phyloP scores from a whole-genome alignment of 2,888 invertebrate species.

The Ametastegia equiseti region DNA sequence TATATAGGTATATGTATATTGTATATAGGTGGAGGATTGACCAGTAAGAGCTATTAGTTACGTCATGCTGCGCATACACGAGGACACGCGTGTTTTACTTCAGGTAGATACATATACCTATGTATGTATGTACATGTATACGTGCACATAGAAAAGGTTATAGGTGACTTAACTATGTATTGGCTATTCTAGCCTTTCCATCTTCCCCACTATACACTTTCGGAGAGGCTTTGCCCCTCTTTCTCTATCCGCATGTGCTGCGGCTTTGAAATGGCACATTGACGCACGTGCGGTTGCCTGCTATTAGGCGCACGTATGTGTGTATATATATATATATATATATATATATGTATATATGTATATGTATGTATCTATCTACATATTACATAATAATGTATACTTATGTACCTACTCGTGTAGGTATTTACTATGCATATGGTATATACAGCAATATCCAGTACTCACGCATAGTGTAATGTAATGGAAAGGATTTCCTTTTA shows the following conservation, averaged over 20 bases:
- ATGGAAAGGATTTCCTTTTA: no score
- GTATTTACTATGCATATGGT: no score
- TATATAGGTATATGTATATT: neutral
- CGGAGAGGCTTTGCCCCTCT: no score
- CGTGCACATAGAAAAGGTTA: no score
- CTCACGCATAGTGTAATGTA: no score
- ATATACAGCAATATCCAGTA: no score
- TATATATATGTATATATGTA: neutral
- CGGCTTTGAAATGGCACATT: neutral
- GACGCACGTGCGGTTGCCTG: neutral
- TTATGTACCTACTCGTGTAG: no score
- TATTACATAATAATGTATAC: no score
- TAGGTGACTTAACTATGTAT: no score
- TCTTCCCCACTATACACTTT: neutral
- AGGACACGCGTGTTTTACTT: neutral
- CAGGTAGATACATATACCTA: neutral
- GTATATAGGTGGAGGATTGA: neutral
- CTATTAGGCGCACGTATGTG: neutral
- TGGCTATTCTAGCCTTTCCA: neutral
- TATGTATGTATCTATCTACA: neutral
- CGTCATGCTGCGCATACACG: conserved; percentile 1
- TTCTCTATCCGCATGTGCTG: neutral
- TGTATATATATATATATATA: neutral
- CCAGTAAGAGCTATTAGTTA: conserved; percentile 13
- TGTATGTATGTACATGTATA: neutral